A percentile compares a stretch with the other conserved stretches of the same genome.
These are phyloP conservation scores for Lathronympha strigana DNA, from an alignment of 2,888 invertebrate genomes.

Conservation along the genomic window DNA sequence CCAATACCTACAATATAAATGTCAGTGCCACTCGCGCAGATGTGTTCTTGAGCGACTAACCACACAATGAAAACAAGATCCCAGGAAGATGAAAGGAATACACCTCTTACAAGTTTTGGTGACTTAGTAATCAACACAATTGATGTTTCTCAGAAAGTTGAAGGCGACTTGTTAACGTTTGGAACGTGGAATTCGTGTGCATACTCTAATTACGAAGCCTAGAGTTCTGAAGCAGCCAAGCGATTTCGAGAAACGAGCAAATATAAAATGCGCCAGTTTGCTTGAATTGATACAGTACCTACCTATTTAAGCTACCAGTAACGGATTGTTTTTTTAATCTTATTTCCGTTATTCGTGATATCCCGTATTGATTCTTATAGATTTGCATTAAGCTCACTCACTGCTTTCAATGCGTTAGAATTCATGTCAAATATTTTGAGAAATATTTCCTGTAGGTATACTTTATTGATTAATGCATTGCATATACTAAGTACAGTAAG, in stretches of 20 bases:
- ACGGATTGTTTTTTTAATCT: no score
- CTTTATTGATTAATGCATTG: no score
- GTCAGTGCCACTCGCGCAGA: neutral
- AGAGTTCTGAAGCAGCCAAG: neutral
- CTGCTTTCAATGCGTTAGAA: no score
- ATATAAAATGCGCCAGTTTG: neutral
- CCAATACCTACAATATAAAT: neutral
- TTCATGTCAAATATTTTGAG: no score
- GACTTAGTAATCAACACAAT: neutral
- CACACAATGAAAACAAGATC: neutral
- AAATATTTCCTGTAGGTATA: no score
- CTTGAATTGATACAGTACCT: no score
- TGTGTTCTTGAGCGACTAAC: neutral
- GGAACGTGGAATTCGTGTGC: neutral
- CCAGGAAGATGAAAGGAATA: neutral
- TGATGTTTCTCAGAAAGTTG: slow-evolving; percentile 2
- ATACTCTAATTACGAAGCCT: neutral
- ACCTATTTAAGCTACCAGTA: no score
- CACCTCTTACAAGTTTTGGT: neutral
- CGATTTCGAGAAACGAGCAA: neutral
- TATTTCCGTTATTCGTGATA: no score
- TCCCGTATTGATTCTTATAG: no score
- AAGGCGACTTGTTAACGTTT: neutral
- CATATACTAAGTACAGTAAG: no score
- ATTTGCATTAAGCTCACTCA: no score